A percentile compares a stretch with the other conserved stretches of the same genome.
Conservation (phyloP, 2,113 vertebrate species). For the Clupea harengus region DNA sequence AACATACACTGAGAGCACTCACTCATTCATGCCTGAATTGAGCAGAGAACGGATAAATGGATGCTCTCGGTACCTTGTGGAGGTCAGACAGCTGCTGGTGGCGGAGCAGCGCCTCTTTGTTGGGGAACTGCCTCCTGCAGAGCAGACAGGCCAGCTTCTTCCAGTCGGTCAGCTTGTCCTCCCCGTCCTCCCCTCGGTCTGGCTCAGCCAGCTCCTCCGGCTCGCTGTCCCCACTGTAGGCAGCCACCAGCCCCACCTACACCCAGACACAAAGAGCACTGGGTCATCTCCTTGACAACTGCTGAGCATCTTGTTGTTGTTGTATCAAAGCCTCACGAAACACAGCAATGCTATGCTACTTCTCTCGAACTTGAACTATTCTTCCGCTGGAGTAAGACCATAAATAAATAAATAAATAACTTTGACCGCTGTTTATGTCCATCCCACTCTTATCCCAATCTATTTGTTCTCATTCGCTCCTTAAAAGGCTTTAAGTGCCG, state of each 20-base stretch:
- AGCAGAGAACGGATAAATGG: neutral
- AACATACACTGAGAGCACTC: neutral
- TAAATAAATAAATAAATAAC: no score
- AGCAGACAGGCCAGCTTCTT: conserved; percentile 93
- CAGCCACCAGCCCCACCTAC: conserved; percentile 90
- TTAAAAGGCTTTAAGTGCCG: neutral
- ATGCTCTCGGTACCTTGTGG: conserved; percentile 81
- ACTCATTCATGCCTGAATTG: neutral
- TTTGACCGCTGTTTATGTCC: neutral
- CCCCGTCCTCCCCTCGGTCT: conserved; percentile 77
- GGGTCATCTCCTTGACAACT: neutral
- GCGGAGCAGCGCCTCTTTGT: conserved; percentile 85
- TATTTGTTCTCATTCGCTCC: neutral
- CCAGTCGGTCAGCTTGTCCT: conserved; percentile 94
- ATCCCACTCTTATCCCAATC: neutral
- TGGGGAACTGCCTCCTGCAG: conserved; percentile 94
- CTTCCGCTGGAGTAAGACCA: no score
- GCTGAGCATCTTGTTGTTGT: no score
- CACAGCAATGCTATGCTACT: no score
- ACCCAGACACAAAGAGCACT: neutral
- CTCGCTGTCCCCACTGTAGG: conserved; percentile 96
- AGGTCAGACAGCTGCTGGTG: conserved; percentile 97
- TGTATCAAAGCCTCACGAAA: no score
- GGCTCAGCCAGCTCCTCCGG: conserved; percentile 83
- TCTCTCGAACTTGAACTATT: no score